phyloP scores from a whole-genome alignment of 2,113 vertebrate genomes.

The Speoplatyrhinus poulsoni region DNA sequence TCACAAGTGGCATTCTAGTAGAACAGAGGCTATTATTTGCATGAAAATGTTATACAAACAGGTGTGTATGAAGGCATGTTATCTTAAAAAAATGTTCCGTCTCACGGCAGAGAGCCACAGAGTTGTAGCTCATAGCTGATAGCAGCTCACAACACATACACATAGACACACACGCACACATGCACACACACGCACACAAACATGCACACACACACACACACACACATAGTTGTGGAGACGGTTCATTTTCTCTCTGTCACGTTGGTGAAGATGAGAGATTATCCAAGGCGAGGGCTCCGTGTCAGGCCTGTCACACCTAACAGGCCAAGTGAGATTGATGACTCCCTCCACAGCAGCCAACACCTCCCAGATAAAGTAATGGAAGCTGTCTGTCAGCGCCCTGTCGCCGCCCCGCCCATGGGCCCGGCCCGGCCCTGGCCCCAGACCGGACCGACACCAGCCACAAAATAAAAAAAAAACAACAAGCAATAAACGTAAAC shows the following conservation, averaged over 20 bases:
- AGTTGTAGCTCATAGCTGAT: too few species aligned
- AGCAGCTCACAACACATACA: background rate
- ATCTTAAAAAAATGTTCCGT: too few species aligned
- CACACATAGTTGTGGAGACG: constrained; percentile 54
- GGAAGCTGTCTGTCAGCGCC: constrained; percentile 71
- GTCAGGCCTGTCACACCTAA: constrained; percentile 76
- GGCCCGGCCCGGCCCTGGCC: background rate
- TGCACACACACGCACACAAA: background rate
- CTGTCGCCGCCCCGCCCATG: too few species aligned
- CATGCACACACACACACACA: background rate
- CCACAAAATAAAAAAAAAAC: background rate
- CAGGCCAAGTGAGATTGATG: constrained; percentile 70
- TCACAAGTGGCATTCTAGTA: too few species aligned
- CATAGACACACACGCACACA: background rate
- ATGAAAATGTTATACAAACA: too few species aligned
- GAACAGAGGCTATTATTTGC: too few species aligned
- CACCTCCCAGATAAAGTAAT: constrained; percentile 73
- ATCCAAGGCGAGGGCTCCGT: constrained; percentile 49
- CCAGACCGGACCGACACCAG: background rate
- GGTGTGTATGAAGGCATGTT: too few species aligned
- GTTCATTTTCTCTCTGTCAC: constrained; percentile 77
- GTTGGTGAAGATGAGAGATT: constrained; percentile 73
- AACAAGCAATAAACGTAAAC: constrained; percentile 19
- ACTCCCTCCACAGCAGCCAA: constrained; percentile 48
- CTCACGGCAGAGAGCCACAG: too few species aligned